phyloP scores from a whole-genome alignment of 2,888 invertebrate species.

The Idaea straminata region DNA sequence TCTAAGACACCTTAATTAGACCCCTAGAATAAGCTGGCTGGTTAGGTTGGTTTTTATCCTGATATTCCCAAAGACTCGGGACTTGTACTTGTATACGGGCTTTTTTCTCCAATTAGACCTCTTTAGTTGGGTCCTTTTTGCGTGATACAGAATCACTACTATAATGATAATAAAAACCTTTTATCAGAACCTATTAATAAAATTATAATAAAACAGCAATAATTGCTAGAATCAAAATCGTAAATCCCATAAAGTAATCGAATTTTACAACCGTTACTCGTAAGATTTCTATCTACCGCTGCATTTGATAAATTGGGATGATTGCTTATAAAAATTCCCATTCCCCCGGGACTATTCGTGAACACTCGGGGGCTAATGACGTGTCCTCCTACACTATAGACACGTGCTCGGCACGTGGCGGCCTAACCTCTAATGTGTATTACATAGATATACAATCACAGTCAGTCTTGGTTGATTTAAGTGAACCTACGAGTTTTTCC shows the following conservation, averaged over 20 bases:
- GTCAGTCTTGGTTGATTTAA: slow-evolving; percentile 26
- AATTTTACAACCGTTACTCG: slow-evolving; percentile 19
- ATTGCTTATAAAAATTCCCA: slow-evolving; percentile 26
- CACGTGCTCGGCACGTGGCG: slow-evolving; percentile 70
- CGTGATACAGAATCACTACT: no score
- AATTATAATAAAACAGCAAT: neutral
- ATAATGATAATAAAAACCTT: no score
- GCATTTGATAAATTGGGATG: slow-evolving; percentile 30
- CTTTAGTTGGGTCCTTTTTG: no score
- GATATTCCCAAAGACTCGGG: no score
- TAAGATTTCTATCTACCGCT: slow-evolving; percentile 24
- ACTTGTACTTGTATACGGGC: no score
- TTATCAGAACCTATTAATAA: neutral
- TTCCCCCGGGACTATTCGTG: slow-evolving; percentile 56
- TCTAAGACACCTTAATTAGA: no score
- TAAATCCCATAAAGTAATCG: slow-evolving; percentile 2
- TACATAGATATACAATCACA: slow-evolving; percentile 24
- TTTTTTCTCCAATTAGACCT: no score
- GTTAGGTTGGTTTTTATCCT: no score
- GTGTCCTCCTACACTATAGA: slow-evolving; percentile 49
- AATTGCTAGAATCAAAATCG: neutral
- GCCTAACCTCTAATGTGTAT: slow-evolving; percentile 54
- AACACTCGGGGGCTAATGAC: slow-evolving; percentile 60
- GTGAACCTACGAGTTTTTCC: slow-evolving; percentile 7
- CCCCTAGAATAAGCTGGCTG: no score